These are phyloP conservation scores for Parazoanthus swiftii DNA, from an alignment of 92 coral and sea anemone species.

Conservation along the genomic window DNA sequence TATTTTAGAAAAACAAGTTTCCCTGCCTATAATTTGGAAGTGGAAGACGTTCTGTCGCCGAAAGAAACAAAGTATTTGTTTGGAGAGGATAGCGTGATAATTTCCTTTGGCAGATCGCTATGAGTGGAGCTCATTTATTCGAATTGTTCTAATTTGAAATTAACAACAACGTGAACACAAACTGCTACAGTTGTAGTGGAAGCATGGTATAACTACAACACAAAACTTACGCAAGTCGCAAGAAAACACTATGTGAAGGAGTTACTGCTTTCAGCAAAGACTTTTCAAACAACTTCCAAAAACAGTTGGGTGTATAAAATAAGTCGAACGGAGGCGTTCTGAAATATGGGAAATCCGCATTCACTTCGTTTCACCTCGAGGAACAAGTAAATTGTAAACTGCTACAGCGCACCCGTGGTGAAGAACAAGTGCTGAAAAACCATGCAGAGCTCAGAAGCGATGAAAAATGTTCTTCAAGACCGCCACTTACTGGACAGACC, in stretches of 20 bases:
- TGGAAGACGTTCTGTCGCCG: neutral
- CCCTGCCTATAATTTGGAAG: neutral
- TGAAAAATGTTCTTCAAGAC: slow-evolving; percentile 34
- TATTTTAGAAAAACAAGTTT: neutral
- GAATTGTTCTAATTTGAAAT: slow-evolving; percentile 5
- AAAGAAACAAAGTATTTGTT: neutral
- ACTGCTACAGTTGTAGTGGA: neutral
- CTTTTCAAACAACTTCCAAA: neutral
- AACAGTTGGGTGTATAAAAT: neutral
- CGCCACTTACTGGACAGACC: slow-evolving; percentile 36
- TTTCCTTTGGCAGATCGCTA: neutral
- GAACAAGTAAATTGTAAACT: neutral
- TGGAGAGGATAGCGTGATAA: neutral
- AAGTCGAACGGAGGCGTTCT: neutral
- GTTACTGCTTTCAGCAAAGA: neutral
- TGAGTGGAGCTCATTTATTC: neutral
- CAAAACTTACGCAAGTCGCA: neutral
- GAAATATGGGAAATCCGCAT: neutral
- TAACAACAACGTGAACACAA: neutral
- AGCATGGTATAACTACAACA: neutral
- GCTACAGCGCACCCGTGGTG: neutral
- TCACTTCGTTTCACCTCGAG: neutral
- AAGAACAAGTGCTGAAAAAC: neutral
- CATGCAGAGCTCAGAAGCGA: slow-evolving; percentile 41
- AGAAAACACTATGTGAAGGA: neutral